Percentiles rank a stretch among this genome's conserved stretches.
Conservation (phyloP, 2,888 invertebrate genomes). For the Celastrina argiolus region DNA sequence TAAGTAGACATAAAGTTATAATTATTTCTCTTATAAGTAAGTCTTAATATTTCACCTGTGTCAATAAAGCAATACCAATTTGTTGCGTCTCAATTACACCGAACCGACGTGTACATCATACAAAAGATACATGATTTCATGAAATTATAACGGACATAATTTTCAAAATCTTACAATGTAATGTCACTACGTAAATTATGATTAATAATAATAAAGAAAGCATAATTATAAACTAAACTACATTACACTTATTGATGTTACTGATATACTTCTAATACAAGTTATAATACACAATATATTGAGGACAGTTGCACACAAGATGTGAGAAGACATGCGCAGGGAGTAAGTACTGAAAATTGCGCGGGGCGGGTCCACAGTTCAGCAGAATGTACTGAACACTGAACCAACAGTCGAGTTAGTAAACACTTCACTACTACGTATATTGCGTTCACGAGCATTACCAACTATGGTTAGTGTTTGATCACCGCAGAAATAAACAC, state of each 20-base stretch:
- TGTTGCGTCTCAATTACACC: slow-evolving; percentile 46
- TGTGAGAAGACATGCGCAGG: slow-evolving; percentile 56
- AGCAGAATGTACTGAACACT: not conserved
- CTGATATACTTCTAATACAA: slow-evolving; percentile 67
- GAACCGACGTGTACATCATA: slow-evolving; percentile 60
- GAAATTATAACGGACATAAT: slow-evolving; percentile 55
- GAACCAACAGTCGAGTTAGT: not conserved
- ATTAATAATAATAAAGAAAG: slow-evolving; percentile 74
- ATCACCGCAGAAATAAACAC: slow-evolving; percentile 45
- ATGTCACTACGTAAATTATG: slow-evolving; percentile 72
- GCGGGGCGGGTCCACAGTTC: not conserved
- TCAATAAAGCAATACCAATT: slow-evolving; percentile 66
- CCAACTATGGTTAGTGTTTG: slow-evolving; percentile 28
- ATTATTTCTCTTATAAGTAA: slow-evolving; percentile 74
- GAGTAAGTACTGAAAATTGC: slow-evolving; percentile 56
- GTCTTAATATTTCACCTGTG: slow-evolving; percentile 71
- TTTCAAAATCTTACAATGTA: slow-evolving; percentile 56
- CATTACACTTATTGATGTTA: slow-evolving; percentile 61
- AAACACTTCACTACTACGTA: slow-evolving; percentile 7
- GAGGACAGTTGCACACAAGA: slow-evolving; percentile 67
- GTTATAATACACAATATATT: slow-evolving; percentile 68
- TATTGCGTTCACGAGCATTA: not conserved
- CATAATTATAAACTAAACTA: slow-evolving; percentile 73
- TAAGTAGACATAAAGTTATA: slow-evolving; percentile 77
- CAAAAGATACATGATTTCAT: slow-evolving; percentile 69